A percentile compares a stretch with the other conserved stretches of the same genome.
These are phyloP conservation scores for Blastobasis lacticolella DNA, from an alignment of 2,888 invertebrate species.

Conservation along the genomic window DNA sequence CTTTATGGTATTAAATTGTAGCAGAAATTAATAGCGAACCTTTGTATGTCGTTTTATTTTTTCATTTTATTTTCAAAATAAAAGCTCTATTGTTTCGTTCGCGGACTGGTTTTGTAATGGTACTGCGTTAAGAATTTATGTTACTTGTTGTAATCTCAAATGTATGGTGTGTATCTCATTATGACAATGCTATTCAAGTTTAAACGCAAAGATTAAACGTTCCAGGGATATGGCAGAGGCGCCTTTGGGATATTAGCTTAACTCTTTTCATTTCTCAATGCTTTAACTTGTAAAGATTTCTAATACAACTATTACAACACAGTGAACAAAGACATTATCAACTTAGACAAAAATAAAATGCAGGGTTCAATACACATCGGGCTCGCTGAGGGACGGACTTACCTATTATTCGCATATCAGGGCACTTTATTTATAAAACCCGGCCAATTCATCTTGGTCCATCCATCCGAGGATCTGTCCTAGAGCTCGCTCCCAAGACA, in stretches of 20 bases:
- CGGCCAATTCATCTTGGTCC: slow-evolving; percentile 46
- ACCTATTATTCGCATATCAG: slow-evolving; percentile 69
- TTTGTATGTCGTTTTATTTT: slow-evolving; percentile 21
- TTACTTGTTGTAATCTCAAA: background rate
- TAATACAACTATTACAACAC: background rate
- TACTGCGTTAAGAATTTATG: slow-evolving; percentile 8
- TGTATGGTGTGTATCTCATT: too few relatives aligned
- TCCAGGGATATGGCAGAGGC: too few relatives aligned
- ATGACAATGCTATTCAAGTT: too few relatives aligned
- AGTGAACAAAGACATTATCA: background rate
- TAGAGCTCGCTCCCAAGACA: slow-evolving; percentile 26
- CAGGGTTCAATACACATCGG: slow-evolving; percentile 31
- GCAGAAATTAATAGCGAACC: slow-evolving; percentile 45
- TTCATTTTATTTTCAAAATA: slow-evolving; percentile 17
- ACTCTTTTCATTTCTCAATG: too few relatives aligned
- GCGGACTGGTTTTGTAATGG: slow-evolving; percentile 14
- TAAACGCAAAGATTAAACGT: too few relatives aligned
- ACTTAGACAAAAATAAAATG: slow-evolving; percentile 36
- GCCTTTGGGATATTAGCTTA: too few relatives aligned
- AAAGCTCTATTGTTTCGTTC: slow-evolving; percentile 21
- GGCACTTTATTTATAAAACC: slow-evolving; percentile 65
- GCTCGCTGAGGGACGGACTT: slow-evolving; percentile 47
- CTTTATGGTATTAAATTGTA: slow-evolving; percentile 64
- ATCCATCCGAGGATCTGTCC: slow-evolving; percentile 34
- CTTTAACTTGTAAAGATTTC: background rate